A percentile compares a stretch with the other conserved stretches of the same genome.
phyloP scores from a whole-genome alignment of 2,113 vertebrate genomes.

The Bolborhynchus lineola region DNA sequence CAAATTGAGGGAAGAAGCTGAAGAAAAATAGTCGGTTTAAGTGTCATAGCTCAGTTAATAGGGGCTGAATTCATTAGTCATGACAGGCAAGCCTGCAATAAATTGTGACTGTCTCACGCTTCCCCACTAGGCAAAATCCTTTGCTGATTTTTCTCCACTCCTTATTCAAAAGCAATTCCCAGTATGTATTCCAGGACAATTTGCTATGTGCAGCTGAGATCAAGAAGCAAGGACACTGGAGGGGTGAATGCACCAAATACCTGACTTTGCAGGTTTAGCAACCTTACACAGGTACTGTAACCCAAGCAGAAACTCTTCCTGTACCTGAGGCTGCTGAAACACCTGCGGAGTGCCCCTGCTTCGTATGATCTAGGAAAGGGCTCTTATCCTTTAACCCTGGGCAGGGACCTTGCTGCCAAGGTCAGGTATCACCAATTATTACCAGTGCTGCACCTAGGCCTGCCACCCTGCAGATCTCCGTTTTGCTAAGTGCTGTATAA shows the following conservation, averaged over 20 bases:
- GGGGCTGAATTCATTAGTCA: constrained; percentile 13
- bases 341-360: not conserved
- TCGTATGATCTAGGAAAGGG: not conserved
- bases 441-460: not conserved
- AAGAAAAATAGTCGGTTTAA: constrained; percentile 49
- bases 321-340: not conserved
- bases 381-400: not conserved
- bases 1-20: not conserved
- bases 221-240: constrained; percentile 28
- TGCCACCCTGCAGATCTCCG: not conserved
- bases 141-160: not conserved
- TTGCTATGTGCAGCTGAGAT: constrained; percentile 7
- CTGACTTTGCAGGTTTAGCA: constrained; percentile 49
- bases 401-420: not conserved
- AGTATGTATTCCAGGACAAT: not conserved
- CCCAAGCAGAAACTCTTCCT: not conserved
- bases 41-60: constrained; percentile 40
- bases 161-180: not conserved
- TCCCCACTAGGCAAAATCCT: constrained; percentile 29
- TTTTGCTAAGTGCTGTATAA: not conserved
- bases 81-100: constrained; percentile 8
- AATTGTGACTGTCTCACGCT: not conserved
- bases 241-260: constrained; percentile 30
- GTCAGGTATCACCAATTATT: not conserved
- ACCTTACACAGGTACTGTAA: not conserved